A percentile compares a stretch with the other conserved stretches of the same genome.
Evolutionary conservation across 2,888 invertebrate genomes (phyloP).

Genomic region (Exephanes ischioxanthus): DNA sequence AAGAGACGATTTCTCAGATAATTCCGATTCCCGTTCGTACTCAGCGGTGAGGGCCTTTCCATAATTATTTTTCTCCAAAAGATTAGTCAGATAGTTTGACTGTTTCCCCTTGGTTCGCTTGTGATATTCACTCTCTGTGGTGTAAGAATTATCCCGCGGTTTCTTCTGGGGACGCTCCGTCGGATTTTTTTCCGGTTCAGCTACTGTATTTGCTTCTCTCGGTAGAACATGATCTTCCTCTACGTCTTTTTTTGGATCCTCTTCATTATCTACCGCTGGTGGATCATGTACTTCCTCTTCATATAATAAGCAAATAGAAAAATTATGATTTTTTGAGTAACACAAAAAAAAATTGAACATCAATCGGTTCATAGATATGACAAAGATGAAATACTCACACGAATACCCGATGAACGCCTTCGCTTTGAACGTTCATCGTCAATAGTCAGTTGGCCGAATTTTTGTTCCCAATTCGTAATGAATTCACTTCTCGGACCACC

Average conservation of each 20-base stretch:
- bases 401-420: slow-evolving; percentile 11
- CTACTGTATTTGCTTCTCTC: slow-evolving; percentile 3
- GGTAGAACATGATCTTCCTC: slow-evolving; percentile 9
- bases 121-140: slow-evolving; percentile 27
- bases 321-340: not conserved
- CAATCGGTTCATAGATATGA: slow-evolving; percentile 8
- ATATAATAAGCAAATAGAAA: slow-evolving; percentile 1
- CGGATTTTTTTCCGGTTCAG: slow-evolving; percentile 1
- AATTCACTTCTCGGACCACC: slow-evolving; percentile 12
- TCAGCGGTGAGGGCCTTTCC: not conserved
- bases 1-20: slow-evolving; percentile 16
- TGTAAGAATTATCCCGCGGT: slow-evolving; percentile 13
- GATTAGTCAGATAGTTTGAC: not conserved
- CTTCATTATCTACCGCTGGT: no score
- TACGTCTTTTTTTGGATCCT: slow-evolving; percentile 4
- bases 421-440: slow-evolving; percentile 5
- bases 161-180: slow-evolving; percentile 14
- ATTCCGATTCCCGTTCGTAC: not conserved
- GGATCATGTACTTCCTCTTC: slow-evolving; percentile 22
- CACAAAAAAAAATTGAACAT: not conserved
- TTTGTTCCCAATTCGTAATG: slow-evolving; percentile 2
- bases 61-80: not conserved
- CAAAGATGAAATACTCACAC: slow-evolving; percentile 7
- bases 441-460: slow-evolving; percentile 13
- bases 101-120: not conserved